Evolutionary conservation across 2,888 invertebrate genomes (phyloP), one percentile per base, ranked within the genome.

Genomic region (Hedya salicella): DNA sequence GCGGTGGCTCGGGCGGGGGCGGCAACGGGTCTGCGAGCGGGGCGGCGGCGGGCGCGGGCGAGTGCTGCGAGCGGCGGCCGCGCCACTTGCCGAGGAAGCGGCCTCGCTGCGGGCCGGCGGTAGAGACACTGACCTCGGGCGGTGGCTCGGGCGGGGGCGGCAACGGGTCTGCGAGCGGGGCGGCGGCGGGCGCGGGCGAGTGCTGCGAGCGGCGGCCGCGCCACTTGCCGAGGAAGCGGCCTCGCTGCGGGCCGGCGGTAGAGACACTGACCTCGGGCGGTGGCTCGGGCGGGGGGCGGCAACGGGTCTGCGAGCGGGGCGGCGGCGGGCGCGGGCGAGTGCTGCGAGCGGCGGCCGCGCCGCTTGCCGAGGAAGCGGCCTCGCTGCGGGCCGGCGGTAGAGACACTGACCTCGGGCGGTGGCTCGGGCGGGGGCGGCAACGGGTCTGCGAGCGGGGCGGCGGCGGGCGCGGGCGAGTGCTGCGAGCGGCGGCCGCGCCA

Each of bases 191-290:
- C 92, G 93, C 93, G 16, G 93, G 92, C 8, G 40, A 6, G 44
- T 61, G 54, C 49, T 70, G 70, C 36, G 70, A 49, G 56, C 85
- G 80, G 1, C 85, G 79, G 66, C 77, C 69, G 53, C 86, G 83
- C 30, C 76, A 79, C 69, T 81, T 79, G 68, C 85, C 81, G 80
- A 94, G 86, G 87, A 95, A 96, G 73, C 96, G 95, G 77, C 95
- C 95, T 69, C 95, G 95, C 88, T 98, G 70, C 95, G 95, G 56
- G 95, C n/a, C n/a, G n/a, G n/a, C n/a, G n/a, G n/a, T n/a, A n/a
- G n/a, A 17, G 17, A 36, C 5, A 76, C 70, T 71, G 46, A 60
- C 75, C 73, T 74, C 75, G 50, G 71, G 74, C 65, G 44, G 56
- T 5, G n/a, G n/a, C n/a, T 59, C 61, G 25, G 65, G 52, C 14